Evolutionary conservation across 2,888 invertebrate species (phyloP).

Genomic region (Nephrotoma flavescens): DNA sequence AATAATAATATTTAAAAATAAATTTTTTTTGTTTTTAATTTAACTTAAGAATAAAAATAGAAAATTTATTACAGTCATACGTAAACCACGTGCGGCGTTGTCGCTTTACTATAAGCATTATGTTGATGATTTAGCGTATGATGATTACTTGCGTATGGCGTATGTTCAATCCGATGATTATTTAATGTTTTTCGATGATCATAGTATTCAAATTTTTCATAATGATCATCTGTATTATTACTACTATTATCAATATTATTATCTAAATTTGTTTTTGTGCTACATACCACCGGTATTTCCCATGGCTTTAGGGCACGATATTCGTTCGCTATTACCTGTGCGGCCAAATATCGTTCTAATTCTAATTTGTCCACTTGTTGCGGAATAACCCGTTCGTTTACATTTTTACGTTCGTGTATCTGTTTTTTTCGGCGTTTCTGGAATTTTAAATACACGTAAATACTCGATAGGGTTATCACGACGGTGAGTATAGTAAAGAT

Average conservation of each 20-base stretch:
- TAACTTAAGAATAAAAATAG: background rate
- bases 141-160: background rate
- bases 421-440: constrained; percentile 27
- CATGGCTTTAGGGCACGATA: constrained; percentile 31
- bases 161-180: constrained; percentile 14
- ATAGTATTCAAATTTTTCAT: constrained; percentile 32
- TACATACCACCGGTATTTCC: constrained; percentile 30
- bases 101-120: constrained; percentile 16
- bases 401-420: constrained; percentile 27
- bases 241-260: constrained; percentile 7
- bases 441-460: constrained; percentile 28
- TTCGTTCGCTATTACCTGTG: constrained; percentile 31
- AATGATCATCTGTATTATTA: constrained; percentile 31
- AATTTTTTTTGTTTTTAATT: background rate
- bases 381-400: constrained; percentile 31
- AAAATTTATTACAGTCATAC: constrained; percentile 32
- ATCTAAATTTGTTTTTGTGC: constrained; percentile 8
- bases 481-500: constrained; percentile 29
- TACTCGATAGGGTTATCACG: constrained; percentile 28
- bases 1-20: background rate
- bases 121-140: background rate
- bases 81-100: constrained; percentile 34
- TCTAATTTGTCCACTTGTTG: constrained; percentile 30
- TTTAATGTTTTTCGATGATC: constrained; percentile 28
- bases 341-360: constrained; percentile 31